Percentiles rank a stretch among this genome's conserved stretches.
Evolutionary conservation across 2,113 vertebrate species (phyloP).

Genomic region (Pteropus alecto): DNA sequence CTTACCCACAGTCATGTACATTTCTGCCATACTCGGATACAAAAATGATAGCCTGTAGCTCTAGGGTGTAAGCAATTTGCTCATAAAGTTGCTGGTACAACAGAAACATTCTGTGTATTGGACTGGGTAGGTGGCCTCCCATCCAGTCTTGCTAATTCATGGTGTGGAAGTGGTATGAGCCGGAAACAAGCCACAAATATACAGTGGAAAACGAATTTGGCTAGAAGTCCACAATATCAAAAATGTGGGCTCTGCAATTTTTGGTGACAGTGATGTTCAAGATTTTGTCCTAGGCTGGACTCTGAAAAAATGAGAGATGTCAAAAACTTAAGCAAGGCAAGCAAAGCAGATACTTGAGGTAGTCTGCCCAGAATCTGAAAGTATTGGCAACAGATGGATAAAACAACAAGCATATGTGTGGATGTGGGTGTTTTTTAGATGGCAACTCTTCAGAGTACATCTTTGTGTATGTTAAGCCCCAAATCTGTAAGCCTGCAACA

Average conservation of each 20-base stretch:
- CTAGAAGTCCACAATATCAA: not conserved
- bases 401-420: not conserved
- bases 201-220: not conserved
- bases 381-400: not conserved
- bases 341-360: not conserved
- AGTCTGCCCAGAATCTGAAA: not conserved
- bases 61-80: not conserved
- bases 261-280: not conserved
- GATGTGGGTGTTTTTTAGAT: not conserved
- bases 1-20: not conserved
- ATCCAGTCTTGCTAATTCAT: not conserved
- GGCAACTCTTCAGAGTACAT: not conserved
- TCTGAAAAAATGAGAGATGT: not conserved
- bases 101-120: not conserved
- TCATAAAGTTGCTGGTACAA: not conserved
- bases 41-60: not conserved
- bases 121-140: not conserved
- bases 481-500: not conserved
- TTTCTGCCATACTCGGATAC: not conserved
- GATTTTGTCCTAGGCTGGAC: not conserved
- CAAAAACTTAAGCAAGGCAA: not conserved
- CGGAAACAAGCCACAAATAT: not conserved
- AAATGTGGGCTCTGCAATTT: not conserved
- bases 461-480: not conserved
- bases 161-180: not conserved